Conservation (phyloP, 2,113 vertebrate genomes). For the Podiceps cristatus region DNA sequence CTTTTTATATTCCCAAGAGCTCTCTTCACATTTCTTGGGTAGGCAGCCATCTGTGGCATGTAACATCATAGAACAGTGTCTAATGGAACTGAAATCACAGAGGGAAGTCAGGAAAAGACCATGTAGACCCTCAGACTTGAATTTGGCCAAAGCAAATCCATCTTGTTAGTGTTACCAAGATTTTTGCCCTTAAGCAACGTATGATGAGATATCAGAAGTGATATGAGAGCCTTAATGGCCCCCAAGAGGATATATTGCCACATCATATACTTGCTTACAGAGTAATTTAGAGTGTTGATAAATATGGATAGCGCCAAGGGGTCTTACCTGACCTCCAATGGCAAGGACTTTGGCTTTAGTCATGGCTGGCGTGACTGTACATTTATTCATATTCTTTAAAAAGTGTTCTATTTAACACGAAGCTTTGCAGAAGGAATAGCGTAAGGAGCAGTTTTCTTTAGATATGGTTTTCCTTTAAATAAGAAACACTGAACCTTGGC, state of each 20-base stretch:
- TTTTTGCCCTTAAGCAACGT: neutral
- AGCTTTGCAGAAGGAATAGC: neutral
- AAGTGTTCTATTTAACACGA: rapidly evolving
- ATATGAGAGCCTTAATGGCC: neutral
- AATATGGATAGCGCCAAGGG: neutral
- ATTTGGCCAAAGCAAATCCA: neutral
- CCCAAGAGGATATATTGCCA: neutral
- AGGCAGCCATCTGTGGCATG: conserved; percentile 45
- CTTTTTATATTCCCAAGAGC: conserved; percentile 49
- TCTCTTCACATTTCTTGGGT: neutral
- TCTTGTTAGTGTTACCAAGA: neutral
- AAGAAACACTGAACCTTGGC: neutral
- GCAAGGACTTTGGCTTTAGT: neutral
- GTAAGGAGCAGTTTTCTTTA: neutral
- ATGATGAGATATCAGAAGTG: neutral
- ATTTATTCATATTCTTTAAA: neutral
- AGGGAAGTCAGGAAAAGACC: neutral
- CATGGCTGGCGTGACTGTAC: neutral
- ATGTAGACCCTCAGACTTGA: neutral
- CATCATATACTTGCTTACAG: neutral
- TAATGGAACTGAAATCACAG: conserved; percentile 13
- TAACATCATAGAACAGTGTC: neutral
- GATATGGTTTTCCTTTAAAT: neutral
- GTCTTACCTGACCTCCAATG: neutral
- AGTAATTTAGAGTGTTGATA: neutral